Evolutionary conservation across 2,797 vertebrate genomes (phyloP).

Genomic region (Danio albolineatus): DNA sequence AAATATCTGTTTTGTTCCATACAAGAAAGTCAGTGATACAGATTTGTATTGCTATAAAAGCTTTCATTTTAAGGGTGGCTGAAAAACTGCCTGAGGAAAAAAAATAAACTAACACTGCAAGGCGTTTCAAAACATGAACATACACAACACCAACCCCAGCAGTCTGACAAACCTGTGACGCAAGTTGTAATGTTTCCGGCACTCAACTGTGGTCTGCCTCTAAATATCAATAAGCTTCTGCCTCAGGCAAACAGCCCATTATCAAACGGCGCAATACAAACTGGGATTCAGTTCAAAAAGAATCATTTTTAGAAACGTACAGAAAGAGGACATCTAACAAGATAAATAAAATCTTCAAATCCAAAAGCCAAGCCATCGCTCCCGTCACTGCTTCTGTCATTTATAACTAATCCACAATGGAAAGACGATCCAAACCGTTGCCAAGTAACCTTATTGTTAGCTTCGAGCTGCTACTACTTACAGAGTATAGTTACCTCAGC

Average conservation of each 20-base stretch:
- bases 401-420: constrained; percentile 16
- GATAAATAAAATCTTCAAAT: neutral
- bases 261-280: neutral
- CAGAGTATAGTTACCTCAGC: constrained; percentile 1
- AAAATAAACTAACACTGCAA: neutral
- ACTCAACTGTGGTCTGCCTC: neutral
- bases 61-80: neutral
- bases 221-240: constrained; percentile 16
- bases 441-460: constrained; percentile 17
- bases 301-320: neutral
- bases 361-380: neutral
- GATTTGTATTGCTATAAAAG: neutral
- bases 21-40: neutral
- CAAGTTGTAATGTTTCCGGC: neutral
- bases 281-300: neutral
- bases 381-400: constrained; percentile 3
- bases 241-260: neutral
- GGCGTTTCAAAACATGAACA: neutral
- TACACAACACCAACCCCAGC: neutral
- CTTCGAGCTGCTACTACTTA: constrained; percentile 7
- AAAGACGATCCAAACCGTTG: constrained; percentile 11
- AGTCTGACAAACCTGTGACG: neutral
- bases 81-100: neutral
- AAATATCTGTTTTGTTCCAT: neutral
- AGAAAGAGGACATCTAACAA: too few relatives aligned